Evolutionary conservation across 2,797 vertebrate species (phyloP).

Genomic region (Thripadectes ignobilis): DNA sequence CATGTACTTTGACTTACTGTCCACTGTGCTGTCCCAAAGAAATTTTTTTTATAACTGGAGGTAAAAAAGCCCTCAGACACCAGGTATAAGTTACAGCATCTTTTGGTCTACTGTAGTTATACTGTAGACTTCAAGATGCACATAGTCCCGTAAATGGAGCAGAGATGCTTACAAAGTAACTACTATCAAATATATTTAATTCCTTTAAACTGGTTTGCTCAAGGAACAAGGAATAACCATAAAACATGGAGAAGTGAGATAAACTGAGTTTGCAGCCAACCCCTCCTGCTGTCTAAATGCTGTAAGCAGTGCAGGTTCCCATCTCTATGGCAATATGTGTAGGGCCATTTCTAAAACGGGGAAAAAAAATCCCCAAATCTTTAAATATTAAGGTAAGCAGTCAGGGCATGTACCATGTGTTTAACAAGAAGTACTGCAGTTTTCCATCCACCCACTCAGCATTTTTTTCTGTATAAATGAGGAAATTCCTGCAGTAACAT

Average conservation of each 20-base stretch:
- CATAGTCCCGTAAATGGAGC: not conserved
- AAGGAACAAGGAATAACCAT: not conserved
- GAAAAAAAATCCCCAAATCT: not conserved
- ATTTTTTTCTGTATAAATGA: not conserved
- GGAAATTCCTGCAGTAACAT: not conserved
- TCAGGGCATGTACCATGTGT: not conserved
- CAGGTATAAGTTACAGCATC: not conserved
- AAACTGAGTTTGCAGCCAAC: not conserved
- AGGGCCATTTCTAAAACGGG: not conserved
- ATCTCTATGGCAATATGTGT: not conserved
- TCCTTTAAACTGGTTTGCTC: not conserved
- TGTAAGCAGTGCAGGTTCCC: not conserved
- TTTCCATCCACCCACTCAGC: not conserved
- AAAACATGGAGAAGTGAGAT: not conserved
- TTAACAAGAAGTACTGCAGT: not conserved
- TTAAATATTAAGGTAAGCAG: not conserved
- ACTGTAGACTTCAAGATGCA: not conserved
- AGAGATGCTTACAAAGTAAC: not conserved
- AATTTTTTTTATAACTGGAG: rapidly evolving
- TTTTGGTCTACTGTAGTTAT: not conserved
- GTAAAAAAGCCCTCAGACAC: not conserved
- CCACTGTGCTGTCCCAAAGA: not conserved
- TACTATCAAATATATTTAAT: not conserved
- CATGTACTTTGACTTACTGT: not conserved
- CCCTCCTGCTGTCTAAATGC: not conserved